Conservation (phyloP, 2,888 invertebrate genomes). For the Amblyjoppa proteus region DNA sequence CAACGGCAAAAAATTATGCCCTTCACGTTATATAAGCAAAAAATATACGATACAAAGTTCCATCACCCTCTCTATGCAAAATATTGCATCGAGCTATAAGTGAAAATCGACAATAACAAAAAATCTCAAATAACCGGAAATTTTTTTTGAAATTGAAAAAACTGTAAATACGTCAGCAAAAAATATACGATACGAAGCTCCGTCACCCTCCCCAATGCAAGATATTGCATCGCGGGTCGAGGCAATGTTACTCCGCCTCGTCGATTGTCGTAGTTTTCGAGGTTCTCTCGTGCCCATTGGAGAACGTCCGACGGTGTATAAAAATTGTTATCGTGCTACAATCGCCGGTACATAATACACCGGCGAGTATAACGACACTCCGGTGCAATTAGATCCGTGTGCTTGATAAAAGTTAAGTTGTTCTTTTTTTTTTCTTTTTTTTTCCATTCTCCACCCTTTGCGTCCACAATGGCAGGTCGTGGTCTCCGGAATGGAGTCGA, state of each 20-base stretch:
- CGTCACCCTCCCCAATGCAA: background rate
- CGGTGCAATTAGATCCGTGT: background rate
- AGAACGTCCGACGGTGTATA: slow-evolving; percentile 3
- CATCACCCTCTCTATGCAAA: background rate
- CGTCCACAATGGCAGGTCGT: background rate
- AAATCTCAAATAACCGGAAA: too few species aligned
- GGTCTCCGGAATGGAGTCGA: slow-evolving; percentile 14
- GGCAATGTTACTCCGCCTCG: background rate
- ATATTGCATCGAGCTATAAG: background rate
- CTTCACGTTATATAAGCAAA: too few species aligned
- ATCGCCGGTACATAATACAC: background rate
- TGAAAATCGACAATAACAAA: too few species aligned
- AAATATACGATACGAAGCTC: too few species aligned
- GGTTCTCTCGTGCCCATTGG: slow-evolving; percentile 3
- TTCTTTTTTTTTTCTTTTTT: background rate
- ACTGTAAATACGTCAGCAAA: too few species aligned
- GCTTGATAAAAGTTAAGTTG: background rate
- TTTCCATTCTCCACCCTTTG: background rate
- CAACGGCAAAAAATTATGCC: too few species aligned
- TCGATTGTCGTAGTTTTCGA: slow-evolving; percentile 2
- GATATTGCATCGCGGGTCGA: background rate
- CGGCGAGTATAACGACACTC: background rate
- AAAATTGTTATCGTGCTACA: slow-evolving; percentile 30
- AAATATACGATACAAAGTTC: too few species aligned
- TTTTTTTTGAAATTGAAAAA: too few species aligned